These are phyloP conservation scores for Halichoeres trimaculatus DNA, from an alignment of 2,113 vertebrate species.

Conservation along the genomic window DNA sequence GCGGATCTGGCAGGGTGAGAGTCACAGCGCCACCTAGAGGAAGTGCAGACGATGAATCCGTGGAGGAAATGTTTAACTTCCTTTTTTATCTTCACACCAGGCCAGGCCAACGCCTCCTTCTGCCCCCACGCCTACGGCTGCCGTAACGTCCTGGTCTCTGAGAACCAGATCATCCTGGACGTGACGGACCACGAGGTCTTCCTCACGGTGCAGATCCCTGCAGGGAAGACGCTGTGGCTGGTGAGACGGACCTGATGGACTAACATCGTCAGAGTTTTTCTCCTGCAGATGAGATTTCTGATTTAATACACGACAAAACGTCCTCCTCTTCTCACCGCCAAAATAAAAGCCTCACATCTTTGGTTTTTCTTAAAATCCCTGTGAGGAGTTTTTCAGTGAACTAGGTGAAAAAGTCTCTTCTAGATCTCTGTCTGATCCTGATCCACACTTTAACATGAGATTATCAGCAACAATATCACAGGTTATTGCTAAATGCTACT, in stretches of 20 bases:
- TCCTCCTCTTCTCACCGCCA: too few species aligned
- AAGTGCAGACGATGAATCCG: too few species aligned
- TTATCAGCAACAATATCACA: too few species aligned
- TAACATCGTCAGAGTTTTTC: too few species aligned
- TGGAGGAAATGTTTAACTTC: not conserved
- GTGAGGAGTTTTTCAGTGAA: too few species aligned
- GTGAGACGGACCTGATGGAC: conserved; percentile 83
- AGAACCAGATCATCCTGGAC: conserved; percentile 90
- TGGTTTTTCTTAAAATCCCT: too few species aligned
- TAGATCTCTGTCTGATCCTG: too few species aligned
- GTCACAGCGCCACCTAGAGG: too few species aligned
- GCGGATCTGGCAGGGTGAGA: conserved; percentile 92
- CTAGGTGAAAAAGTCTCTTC: too few species aligned
- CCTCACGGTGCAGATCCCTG: conserved; percentile 89
- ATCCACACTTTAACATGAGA: too few species aligned
- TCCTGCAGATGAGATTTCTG: not conserved
- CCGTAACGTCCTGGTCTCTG: conserved; percentile 88
- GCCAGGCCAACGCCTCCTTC: conserved; percentile 89
- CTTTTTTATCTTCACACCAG: conserved; percentile 68
- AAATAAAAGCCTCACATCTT: not conserved
- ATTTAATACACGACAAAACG: too few species aligned
- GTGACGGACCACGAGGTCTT: conserved; percentile 90
- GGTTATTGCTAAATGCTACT: too few species aligned
- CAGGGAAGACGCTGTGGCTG: conserved; percentile 92
- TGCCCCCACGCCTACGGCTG: conserved; percentile 95